These are phyloP conservation scores for Chrosomus eos DNA, from an alignment of 2,797 vertebrate species.

Conservation along the genomic window DNA sequence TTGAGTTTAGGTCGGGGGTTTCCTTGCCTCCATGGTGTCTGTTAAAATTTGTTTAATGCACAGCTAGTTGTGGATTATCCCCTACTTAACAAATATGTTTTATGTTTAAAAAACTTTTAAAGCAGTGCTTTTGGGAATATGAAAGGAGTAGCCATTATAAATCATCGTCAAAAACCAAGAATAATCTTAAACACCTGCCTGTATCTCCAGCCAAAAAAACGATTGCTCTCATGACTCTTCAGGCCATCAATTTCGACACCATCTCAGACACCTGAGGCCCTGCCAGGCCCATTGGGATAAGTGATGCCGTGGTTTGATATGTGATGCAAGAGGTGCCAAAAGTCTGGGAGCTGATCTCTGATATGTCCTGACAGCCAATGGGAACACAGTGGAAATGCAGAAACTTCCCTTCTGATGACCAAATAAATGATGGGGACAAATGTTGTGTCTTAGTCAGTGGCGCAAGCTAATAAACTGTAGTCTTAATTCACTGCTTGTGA, in stretches of 20 bases:
- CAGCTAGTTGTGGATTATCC: not conserved
- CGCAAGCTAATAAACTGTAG: not conserved
- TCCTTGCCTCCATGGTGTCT: not conserved
- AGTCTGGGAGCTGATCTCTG: conserved; percentile 2
- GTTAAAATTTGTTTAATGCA: not conserved
- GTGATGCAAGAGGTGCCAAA: not conserved
- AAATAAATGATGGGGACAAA: not conserved
- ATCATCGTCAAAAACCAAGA: not conserved
- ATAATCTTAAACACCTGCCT: conserved; percentile 23
- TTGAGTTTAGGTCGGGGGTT: not conserved
- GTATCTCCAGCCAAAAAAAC: conserved; percentile 18
- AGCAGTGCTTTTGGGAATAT: not conserved
- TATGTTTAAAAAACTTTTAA: not conserved
- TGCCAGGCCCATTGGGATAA: conserved; percentile 1
- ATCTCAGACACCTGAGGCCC: conserved; percentile 24
- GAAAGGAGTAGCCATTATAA: not conserved
- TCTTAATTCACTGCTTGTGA: not conserved
- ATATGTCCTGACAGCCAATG: conserved; percentile 20
- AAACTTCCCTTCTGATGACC: not conserved
- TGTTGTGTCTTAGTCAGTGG: not conserved
- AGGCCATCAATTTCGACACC: conserved; percentile 25
- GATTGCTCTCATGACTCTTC: not conserved
- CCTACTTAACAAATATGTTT: not conserved
- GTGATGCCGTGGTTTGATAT: not conserved
- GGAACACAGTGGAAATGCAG: not conserved